Percentiles rank a stretch among this genome's conserved stretches.
Evolutionary conservation across 2,888 invertebrate species (phyloP).

Genomic region (Pandemis corylana): DNA sequence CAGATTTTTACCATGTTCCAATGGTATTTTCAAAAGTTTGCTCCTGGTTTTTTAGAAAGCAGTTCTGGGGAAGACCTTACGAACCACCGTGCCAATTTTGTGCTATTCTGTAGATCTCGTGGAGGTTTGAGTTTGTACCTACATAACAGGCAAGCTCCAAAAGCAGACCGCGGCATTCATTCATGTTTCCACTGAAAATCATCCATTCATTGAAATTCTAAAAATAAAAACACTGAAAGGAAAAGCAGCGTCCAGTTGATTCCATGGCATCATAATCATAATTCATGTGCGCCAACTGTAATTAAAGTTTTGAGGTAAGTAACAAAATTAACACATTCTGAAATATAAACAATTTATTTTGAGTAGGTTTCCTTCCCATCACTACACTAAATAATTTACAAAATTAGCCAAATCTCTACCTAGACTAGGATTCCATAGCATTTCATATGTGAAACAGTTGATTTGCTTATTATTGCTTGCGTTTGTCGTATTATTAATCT

Average conservation of each 20-base stretch:
- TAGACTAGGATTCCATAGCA: constrained; percentile 22
- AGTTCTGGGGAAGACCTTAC: not conserved
- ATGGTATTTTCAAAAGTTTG: not conserved
- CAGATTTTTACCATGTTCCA: too few relatives aligned
- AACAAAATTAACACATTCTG: constrained; percentile 39
- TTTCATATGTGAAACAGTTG: constrained; percentile 19
- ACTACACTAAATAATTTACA: constrained; percentile 40
- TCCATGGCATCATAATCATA: constrained; percentile 1
- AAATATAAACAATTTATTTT: constrained; percentile 43
- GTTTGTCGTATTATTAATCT: constrained; percentile 14
- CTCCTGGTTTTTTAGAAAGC: not conserved
- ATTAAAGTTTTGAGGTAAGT: constrained; percentile 25
- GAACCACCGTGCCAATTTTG: not conserved
- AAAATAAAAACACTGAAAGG: constrained; percentile 18
- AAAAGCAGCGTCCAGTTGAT: not conserved
- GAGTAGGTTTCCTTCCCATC: constrained; percentile 39
- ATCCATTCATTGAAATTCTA: constrained; percentile 54
- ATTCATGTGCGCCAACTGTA: not conserved
- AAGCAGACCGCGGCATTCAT: constrained; percentile 1
- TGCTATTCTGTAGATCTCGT: not conserved
- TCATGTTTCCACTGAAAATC: constrained; percentile 56
- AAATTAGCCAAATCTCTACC: constrained; percentile 35
- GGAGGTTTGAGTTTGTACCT: not conserved
- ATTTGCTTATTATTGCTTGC: constrained; percentile 32
- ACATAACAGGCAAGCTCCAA: constrained; percentile 13